phyloP scores from a whole-genome alignment of 2,888 invertebrate genomes.

The Phania funesta region DNA sequence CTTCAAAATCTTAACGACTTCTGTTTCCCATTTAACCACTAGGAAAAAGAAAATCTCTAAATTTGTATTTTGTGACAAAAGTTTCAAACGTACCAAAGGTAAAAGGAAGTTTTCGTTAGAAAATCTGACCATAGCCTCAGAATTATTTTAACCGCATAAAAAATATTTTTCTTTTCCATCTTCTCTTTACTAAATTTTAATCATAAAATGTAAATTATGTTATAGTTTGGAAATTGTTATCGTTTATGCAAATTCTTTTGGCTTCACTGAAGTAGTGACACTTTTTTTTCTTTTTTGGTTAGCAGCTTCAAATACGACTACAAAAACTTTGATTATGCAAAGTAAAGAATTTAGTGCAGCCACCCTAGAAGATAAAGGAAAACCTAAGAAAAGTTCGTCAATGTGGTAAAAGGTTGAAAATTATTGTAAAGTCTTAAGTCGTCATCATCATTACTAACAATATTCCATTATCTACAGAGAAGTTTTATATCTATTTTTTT shows the following conservation, averaged over 20 bases:
- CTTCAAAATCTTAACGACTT: no score
- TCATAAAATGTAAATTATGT: slow-evolving; percentile 57
- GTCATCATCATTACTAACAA: slow-evolving; percentile 28
- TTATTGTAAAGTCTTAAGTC: slow-evolving; percentile 6
- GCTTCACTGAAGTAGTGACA: slow-evolving; percentile 9
- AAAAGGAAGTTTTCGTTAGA: not conserved
- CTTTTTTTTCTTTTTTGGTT: slow-evolving; percentile 10
- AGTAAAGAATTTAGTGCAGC: not conserved
- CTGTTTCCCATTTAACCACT: no score
- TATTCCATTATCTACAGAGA: slow-evolving; percentile 19
- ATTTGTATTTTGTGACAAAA: no score
- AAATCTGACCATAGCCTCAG: not conserved
- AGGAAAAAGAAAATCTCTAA: no score
- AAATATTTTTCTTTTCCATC: slow-evolving; percentile 10
- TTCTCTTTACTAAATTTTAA: slow-evolving; percentile 9
- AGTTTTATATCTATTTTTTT: slow-evolving; percentile 38
- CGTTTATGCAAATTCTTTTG: slow-evolving; percentile 44
- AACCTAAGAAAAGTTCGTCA: slow-evolving; percentile 48
- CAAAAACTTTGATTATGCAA: slow-evolving; percentile 50
- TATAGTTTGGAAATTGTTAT: slow-evolving; percentile 36
- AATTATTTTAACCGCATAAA: slow-evolving; percentile 14
- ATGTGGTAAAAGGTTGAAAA: slow-evolving; percentile 51
- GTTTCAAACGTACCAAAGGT: no score
- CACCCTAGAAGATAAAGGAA: not conserved
- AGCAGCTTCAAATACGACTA: not conserved